Percentiles rank a stretch among this genome's conserved stretches.
These are phyloP conservation scores for Brachyhypopomus occidentalis DNA, from an alignment of 2,113 vertebrate species.

Conservation along the genomic window DNA sequence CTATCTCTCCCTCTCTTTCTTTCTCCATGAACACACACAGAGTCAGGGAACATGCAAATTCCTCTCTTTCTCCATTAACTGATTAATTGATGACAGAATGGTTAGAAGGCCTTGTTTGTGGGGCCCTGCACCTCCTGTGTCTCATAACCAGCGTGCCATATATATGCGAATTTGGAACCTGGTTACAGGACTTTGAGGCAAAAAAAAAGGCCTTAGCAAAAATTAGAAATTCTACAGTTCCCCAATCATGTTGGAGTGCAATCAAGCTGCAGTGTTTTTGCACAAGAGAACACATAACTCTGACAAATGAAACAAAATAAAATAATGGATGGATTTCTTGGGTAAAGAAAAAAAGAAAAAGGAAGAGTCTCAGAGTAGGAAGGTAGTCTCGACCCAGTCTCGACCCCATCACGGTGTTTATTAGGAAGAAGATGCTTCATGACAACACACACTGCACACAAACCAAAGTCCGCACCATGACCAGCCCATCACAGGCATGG, in stretches of 20 bases:
- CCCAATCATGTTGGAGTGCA: neutral
- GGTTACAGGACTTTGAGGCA: neutral
- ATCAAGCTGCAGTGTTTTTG: constrained; percentile 15
- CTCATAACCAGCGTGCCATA: neutral
- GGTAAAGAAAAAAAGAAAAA: no score
- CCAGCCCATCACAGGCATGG: neutral
- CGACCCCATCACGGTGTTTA: no score
- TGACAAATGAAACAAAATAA: neutral
- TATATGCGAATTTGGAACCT: neutral
- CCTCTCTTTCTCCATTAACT: constrained; percentile 76
- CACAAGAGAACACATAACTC: neutral
- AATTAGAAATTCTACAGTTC: neutral
- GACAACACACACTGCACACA: neutral
- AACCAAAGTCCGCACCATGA: neutral
- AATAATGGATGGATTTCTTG: neutral
- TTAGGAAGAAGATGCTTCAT: no score
- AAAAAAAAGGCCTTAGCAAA: neutral
- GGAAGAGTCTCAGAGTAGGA: no score
- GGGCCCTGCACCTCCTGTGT: neutral
- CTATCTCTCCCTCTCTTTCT: neutral
- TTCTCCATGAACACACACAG: neutral
- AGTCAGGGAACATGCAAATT: constrained; percentile 67
- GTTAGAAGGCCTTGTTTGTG: constrained; percentile 73
- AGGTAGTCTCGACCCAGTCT: no score
- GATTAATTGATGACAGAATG: constrained; percentile 76